phyloP scores from a whole-genome alignment of 2,113 vertebrate genomes.

The Mesocricetus auratus region DNA sequence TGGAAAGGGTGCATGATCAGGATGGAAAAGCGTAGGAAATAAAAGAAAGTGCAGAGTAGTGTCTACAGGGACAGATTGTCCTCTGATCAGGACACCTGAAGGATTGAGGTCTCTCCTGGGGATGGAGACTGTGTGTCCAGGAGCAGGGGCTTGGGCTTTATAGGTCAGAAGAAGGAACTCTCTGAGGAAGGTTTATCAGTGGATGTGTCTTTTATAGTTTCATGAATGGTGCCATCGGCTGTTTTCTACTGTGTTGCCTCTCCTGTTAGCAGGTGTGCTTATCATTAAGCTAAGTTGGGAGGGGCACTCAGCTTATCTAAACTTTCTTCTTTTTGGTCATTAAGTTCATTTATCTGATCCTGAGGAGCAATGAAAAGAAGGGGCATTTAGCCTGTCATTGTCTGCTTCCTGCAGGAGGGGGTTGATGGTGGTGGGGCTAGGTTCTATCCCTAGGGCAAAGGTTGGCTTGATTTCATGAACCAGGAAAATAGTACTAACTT shows the following conservation, averaged over 20 bases:
- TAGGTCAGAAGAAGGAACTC: not conserved
- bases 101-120: not conserved
- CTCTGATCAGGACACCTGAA: not conserved
- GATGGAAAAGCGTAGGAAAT: not conserved
- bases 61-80: not conserved
- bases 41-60: not conserved
- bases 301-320: not conserved
- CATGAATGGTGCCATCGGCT: not conserved
- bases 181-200: not conserved
- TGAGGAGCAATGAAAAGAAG: not conserved
- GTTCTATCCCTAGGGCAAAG: not conserved
- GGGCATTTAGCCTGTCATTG: not conserved
- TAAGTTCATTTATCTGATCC: not conserved
- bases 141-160: too few relatives aligned
- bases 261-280: not conserved
- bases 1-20: not conserved
- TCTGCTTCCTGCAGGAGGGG: not conserved
- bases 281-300: not conserved
- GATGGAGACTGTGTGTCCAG: not conserved
- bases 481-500: not conserved
- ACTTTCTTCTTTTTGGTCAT: not conserved
- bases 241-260: not conserved
- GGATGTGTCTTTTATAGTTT: not conserved
- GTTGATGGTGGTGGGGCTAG: not conserved
- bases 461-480: not conserved